Evolutionary conservation across 2,113 vertebrate genomes (phyloP).

Genomic region (Dryoscopus gambensis): DNA sequence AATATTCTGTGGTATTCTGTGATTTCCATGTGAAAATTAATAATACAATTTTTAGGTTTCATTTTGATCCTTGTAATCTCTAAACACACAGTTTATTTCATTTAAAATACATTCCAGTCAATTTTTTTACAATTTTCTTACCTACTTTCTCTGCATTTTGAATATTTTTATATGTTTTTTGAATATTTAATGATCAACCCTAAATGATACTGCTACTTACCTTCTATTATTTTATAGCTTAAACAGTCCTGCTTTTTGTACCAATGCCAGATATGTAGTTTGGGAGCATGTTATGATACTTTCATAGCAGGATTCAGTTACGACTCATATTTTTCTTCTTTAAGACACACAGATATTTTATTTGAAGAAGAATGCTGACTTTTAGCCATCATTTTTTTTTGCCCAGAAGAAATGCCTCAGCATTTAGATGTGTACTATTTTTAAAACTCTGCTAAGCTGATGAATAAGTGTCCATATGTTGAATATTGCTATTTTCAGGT

Average conservation of each 20-base stretch:
- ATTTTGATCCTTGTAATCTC: background rate
- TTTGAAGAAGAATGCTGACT: background rate
- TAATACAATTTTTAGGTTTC: background rate
- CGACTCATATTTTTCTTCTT: background rate
- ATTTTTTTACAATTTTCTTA: background rate
- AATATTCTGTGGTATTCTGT: background rate
- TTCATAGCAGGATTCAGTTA: background rate
- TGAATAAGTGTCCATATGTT: background rate
- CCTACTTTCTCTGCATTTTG: background rate
- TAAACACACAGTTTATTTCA: background rate
- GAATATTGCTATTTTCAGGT: background rate
- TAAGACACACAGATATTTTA: background rate
- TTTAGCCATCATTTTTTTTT: background rate
- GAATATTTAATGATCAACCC: background rate
- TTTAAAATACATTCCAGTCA: background rate
- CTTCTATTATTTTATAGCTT: background rate
- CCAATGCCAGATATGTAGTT: background rate
- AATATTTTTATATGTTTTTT: background rate
- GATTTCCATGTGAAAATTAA: background rate
- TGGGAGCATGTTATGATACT: background rate
- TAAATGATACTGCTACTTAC: background rate
- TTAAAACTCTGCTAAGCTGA: background rate
- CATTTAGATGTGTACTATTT: background rate
- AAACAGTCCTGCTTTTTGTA: accelerated
- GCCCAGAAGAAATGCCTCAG: background rate